Percentiles rank a stretch among this genome's conserved stretches.
phyloP scores from a whole-genome alignment of 2,797 vertebrate species.

The Enteromius anoplus region DNA sequence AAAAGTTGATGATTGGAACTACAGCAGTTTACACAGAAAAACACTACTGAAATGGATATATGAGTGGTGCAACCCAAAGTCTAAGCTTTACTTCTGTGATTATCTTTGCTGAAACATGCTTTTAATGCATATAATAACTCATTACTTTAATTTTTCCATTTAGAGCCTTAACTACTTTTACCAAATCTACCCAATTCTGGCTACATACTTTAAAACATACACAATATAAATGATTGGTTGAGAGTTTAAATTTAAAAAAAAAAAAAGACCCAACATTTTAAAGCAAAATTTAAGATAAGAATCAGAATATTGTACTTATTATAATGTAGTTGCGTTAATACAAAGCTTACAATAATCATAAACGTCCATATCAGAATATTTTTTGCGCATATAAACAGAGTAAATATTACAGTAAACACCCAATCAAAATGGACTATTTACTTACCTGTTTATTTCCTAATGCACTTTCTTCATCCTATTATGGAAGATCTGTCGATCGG shows the following conservation, averaged over 20 bases:
- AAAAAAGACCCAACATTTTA: neutral
- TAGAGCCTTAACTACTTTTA: neutral
- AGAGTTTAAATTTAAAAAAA: neutral
- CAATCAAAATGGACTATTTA: neutral
- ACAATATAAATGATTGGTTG: neutral
- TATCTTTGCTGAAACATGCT: neutral
- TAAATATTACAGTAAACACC: neutral
- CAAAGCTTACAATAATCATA: neutral
- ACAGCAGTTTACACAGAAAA: neutral
- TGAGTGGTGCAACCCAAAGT: neutral
- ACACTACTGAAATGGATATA: neutral
- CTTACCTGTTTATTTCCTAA: neutral
- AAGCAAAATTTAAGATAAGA: neutral
- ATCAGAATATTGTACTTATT: neutral
- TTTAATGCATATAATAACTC: neutral
- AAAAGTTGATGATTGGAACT: neutral
- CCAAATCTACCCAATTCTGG: neutral
- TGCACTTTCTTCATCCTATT: neutral
- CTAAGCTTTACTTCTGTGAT: neutral
- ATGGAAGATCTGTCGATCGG: neutral
- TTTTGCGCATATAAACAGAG: neutral
- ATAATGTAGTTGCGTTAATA: neutral
- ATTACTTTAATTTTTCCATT: neutral
- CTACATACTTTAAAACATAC: neutral
- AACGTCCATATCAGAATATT: neutral